Evolutionary conservation across 1,140 invertebrate species (phyloP).

Genomic region (Camponotus pennsylvanicus): DNA sequence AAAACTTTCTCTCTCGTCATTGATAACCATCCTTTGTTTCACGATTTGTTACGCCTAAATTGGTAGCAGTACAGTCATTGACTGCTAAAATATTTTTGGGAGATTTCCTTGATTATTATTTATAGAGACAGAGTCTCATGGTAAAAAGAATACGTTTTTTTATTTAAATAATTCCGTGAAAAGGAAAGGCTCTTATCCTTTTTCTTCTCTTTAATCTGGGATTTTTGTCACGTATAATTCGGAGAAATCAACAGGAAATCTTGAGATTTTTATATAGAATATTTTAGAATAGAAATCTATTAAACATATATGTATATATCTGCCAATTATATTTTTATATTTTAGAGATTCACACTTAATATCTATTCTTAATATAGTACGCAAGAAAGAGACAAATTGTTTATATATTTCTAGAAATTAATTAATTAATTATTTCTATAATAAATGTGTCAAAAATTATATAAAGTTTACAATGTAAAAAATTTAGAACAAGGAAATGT

Average conservation of each 20-base stretch:
- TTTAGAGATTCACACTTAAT: neutral
- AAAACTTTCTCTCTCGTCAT: constrained; percentile 50
- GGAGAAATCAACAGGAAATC: neutral
- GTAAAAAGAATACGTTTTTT: neutral
- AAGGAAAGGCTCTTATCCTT: neutral
- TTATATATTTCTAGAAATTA: neutral
- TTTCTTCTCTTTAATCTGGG: neutral
- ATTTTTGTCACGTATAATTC: constrained; percentile 8
- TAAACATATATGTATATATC: neutral
- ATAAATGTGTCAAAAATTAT: neutral
- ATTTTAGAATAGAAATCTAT: neutral
- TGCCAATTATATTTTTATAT: neutral
- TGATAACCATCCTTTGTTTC: constrained; percentile 73
- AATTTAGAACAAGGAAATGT: no score
- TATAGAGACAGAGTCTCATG: neutral
- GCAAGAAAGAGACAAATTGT: neutral
- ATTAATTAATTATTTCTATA: neutral
- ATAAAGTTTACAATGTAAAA: neutral
- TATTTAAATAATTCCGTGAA: constrained; percentile 1
- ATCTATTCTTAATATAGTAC: neutral
- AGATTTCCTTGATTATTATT: constrained; percentile 13
- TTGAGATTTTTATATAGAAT: neutral
- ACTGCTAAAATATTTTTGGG: neutral
- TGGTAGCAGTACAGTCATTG: constrained; percentile 10
- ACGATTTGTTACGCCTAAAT: constrained; percentile 27